Conservation (phyloP, 2,888 invertebrate genomes). For the Eilema sororculum region DNA sequence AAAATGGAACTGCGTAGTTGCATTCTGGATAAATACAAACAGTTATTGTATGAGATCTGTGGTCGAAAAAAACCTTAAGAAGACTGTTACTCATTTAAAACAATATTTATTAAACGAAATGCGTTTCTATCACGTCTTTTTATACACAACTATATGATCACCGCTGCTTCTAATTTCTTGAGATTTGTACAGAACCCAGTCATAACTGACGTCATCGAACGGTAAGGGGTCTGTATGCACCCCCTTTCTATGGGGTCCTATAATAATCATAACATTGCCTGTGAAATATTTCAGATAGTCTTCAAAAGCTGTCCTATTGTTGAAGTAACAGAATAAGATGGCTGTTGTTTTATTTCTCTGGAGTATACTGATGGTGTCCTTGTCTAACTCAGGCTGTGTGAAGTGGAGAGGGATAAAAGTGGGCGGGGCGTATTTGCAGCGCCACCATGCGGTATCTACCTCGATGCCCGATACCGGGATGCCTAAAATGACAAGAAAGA, state of each 20-base stretch:
- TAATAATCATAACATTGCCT: constrained; percentile 90
- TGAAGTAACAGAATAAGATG: constrained; percentile 94
- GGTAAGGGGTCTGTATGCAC: constrained; percentile 92
- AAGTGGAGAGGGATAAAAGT: constrained; percentile 90
- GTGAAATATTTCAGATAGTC: constrained; percentile 89
- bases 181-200: constrained; percentile 87
- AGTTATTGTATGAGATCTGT: neutral
- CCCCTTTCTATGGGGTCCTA: constrained; percentile 90
- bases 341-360: constrained; percentile 80
- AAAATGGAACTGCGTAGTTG: no score
- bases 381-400: constrained; percentile 73
- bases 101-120: constrained; percentile 52
- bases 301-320: constrained; percentile 89
- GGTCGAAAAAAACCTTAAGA: constrained; percentile 24
- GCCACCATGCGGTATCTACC: constrained; percentile 94
- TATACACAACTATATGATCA: constrained; percentile 90
- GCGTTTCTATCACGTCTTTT: constrained; percentile 39
- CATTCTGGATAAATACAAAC: no score
- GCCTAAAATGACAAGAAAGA: constrained; percentile 68
- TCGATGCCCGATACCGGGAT: constrained; percentile 90
- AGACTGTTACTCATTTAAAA: constrained; percentile 46
- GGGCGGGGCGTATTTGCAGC: constrained; percentile 91
- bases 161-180: constrained; percentile 88
- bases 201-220: constrained; percentile 85
- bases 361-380: constrained; percentile 72